Evolutionary conservation across 2,797 vertebrate genomes (phyloP), one percentile per base, ranked within the genome.

Genomic region (Sebastiscus tertius): DNA sequence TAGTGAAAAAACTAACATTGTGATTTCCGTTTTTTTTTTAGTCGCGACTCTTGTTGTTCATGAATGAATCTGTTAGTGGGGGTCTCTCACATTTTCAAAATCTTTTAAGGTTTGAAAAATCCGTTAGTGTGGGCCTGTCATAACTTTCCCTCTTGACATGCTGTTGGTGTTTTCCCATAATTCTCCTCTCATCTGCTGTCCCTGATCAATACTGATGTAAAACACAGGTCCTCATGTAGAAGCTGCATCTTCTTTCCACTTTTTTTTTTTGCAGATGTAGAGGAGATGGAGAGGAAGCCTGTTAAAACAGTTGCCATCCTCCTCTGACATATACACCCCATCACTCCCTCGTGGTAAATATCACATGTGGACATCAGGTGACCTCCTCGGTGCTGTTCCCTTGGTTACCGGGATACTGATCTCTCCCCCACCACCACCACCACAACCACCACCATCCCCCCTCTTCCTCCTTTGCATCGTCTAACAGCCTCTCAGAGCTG

Each of bases 331-430:
- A 73, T 77, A 75, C 42, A 73, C 75, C 65, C 72, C 52, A 81
- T 81, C 68, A 34, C 61, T 88, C 78, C 69, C 80, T 79, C 24
- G 60, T 82, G 92, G 82, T 86, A 81, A 86, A 94, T 86, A 87
- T 84, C 78, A 82, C 90, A 88, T 81, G 74, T 85, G 69, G 82
- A 88, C 91, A 84, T 88, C 88, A 86, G 83, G 87, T 91, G 90
- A 92, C 77, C 81, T n/a, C 60, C 65, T 77, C 11, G 24, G 77
- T 75, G 72, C 72, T 63, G 70, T 92, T 87, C 73, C 73, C 59
- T 58, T 60, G 81, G 88, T 91, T 79, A 89, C 89, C 69, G 62
- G 70, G 83, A 85, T 69, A 86, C 80, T 39, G 34, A 3, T 9
- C 14, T 70, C 75, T 65, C n/a, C 66, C 2, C 52, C 59, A 22